Conservation (phyloP, 2,113 vertebrate species). For the Cariama cristata region DNA sequence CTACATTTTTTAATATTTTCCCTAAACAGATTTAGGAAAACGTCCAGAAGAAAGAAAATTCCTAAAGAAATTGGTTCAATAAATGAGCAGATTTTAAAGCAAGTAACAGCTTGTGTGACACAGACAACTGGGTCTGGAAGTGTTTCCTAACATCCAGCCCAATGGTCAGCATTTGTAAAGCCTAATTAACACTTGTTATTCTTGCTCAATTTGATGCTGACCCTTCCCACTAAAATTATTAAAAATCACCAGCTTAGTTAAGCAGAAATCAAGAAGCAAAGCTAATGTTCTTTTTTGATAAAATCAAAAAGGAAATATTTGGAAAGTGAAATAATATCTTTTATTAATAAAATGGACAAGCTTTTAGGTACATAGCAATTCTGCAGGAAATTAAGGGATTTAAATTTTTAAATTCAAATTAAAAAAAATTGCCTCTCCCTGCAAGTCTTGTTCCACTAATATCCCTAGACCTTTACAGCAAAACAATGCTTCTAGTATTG, state of each 20-base stretch:
- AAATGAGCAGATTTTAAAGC: neutral
- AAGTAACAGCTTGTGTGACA: neutral
- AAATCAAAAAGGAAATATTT: neutral
- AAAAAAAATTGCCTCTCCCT: neutral
- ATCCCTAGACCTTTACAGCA: neutral
- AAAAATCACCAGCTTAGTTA: neutral
- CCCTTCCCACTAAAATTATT: neutral
- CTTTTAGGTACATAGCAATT: neutral
- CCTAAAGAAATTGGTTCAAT: neutral
- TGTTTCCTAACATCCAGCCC: neutral
- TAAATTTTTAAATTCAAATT: neutral
- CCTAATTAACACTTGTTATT: neutral
- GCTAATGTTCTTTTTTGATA: neutral
- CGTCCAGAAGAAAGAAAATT: neutral
- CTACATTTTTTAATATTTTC: neutral
- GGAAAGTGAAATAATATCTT: neutral
- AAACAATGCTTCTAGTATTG: neutral
- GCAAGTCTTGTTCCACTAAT: neutral
- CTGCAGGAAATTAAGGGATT: neutral
- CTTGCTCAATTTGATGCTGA: conserved; percentile 1
- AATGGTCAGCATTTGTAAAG: neutral
- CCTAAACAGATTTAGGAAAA: neutral
- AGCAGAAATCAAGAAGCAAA: neutral
- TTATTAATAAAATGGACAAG: neutral
- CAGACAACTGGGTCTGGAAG: neutral